Conservation (phyloP, 2,888 invertebrate species). For the Yponomeuta plumbellus region DNA sequence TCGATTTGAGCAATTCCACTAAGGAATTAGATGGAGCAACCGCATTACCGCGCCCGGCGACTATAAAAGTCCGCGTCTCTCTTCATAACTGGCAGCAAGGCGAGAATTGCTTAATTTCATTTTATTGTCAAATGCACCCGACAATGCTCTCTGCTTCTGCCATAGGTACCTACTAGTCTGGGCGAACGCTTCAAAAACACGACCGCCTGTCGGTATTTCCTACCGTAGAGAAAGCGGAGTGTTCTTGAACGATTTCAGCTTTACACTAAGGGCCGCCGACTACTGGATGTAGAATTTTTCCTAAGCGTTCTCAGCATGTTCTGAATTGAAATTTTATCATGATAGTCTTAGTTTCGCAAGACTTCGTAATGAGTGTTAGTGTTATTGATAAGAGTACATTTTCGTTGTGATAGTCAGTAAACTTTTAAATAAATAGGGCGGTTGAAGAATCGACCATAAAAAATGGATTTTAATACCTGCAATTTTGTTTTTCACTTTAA, state of each 20-base stretch:
- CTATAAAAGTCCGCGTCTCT: constrained; percentile 41
- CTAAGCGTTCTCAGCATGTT: background rate
- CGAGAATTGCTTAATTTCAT: constrained; percentile 45
- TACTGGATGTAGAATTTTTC: background rate
- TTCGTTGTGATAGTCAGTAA: background rate
- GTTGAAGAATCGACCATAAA: background rate
- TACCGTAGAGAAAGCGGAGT: background rate
- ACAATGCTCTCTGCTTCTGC: background rate
- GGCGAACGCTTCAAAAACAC: background rate
- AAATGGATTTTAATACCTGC: background rate
- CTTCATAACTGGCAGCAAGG: constrained; percentile 37
- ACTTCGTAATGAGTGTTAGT: background rate
- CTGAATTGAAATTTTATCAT: background rate
- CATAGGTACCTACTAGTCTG: constrained; percentile 30
- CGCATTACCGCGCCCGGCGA: constrained; percentile 5
- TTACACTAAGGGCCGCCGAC: background rate
- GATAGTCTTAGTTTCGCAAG: background rate
- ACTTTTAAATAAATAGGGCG: background rate
- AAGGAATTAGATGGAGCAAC: constrained; percentile 12
- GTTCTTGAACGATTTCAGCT: background rate
- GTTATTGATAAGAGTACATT: background rate
- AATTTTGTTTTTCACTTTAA: background rate
- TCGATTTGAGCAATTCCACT: constrained; percentile 9
- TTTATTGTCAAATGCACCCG: constrained; percentile 37
- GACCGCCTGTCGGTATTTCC: background rate